phyloP scores from a whole-genome alignment of 1,140 invertebrate species.

The Nebria ingens region DNA sequence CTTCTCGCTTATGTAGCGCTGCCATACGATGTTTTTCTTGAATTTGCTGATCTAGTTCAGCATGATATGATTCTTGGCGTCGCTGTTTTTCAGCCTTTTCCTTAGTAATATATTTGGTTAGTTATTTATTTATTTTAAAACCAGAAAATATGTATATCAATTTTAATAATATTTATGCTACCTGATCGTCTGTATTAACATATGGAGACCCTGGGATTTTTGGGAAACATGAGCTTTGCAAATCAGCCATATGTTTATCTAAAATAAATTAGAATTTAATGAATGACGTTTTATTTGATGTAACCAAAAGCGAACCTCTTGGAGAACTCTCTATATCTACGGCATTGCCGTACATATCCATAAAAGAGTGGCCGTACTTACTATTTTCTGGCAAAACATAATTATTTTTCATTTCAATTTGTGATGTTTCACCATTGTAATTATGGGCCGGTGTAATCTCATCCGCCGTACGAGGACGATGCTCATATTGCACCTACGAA shows the following conservation, averaged over 20 bases:
- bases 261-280: conserved; percentile 13
- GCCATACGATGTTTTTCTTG: conserved; percentile 30
- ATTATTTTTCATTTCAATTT: conserved; percentile 22
- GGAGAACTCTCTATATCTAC: conserved; percentile 36
- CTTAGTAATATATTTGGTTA: neutral
- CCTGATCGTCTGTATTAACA: neutral
- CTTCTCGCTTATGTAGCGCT: conserved; percentile 29
- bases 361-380: no score
- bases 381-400: conserved; percentile 17
- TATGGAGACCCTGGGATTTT: conserved; percentile 16
- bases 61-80: conserved; percentile 27
- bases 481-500: conserved; percentile 24
- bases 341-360: conserved; percentile 36
- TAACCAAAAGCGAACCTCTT: conserved; percentile 29
- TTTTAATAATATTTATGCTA: neutral
- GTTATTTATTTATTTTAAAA: neutral
- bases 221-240: conserved; percentile 26
- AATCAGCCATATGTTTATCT: conserved; percentile 26
- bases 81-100: neutral
- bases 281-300: neutral
- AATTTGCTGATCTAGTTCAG: conserved; percentile 30
- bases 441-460: neutral
- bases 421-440: conserved; percentile 8
- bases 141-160: neutral
- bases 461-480: neutral